Base-by-base conservation (phyloP, 2,797 vertebrate species). In the Microctenopoma lineatum region DNA sequence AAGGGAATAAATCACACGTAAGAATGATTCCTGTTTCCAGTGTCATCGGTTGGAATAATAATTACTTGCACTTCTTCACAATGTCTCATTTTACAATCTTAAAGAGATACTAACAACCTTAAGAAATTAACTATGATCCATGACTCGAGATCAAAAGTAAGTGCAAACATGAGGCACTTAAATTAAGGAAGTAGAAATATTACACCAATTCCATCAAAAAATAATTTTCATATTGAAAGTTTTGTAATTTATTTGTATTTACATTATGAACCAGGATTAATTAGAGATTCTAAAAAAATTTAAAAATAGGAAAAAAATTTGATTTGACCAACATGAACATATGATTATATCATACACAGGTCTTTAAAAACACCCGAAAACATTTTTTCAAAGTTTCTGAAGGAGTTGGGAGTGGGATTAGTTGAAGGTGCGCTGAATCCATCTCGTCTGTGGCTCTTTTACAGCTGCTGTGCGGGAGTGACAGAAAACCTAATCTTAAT, bases 1-100 rank as follows among this genome's bases (percentile, higher is more conserved):
- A 93, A 93, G 78, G 85, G 86, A 95, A 94, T 94, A 94, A 95
- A 95, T 89, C 81, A 86, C 72, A 82, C 79, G 45, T 87, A 84
- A 79, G 79, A 86, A 86, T 69, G 71, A 83, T 65, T 65, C 25
- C 2, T 77, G 66, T 66, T 82, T 48, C 75, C 71, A 50, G 77
- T 83, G 77, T 88, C 29, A 14, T 86, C 41, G 12, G 42, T 77
- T 52, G 47, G 32, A 60, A 44, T 60, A 62, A 29, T 36, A 32
- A 70, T 27, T 41, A 15, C 5, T 5, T 27, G 14, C 7, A 29
- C 25, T 46, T n/a, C 29, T 3, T 56, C 15, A 21, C 18, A 13
- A 4, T 39, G 41, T 11, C 18, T 41, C 4, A 34, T 59, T 55
- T 75, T 39, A 26, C 12, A 6, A 38, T 42, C 45, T 62, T 55